Conservation (phyloP, 2,888 invertebrate genomes). For the Nemotelus pantherinus region DNA sequence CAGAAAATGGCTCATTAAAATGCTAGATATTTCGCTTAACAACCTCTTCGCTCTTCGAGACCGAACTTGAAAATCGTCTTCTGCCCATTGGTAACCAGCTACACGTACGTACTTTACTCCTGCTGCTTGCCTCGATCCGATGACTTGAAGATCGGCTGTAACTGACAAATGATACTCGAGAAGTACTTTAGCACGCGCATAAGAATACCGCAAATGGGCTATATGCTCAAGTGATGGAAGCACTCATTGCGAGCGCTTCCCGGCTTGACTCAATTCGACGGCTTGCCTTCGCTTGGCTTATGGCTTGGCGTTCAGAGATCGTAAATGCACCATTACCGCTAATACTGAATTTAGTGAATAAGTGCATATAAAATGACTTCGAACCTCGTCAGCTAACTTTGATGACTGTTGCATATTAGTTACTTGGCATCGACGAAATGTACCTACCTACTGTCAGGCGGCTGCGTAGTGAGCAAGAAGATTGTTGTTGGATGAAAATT, state of each 20-base stretch:
- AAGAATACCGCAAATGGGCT: constrained; percentile 38
- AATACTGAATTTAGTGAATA: constrained; percentile 35
- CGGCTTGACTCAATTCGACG: not conserved
- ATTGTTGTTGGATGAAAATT: not conserved
- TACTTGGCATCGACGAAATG: not conserved
- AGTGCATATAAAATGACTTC: not conserved
- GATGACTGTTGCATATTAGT: constrained; percentile 34
- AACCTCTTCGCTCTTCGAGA: constrained; percentile 32
- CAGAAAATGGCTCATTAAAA: constrained; percentile 41
- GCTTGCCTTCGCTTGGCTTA: no score
- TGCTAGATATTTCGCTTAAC: constrained; percentile 39
- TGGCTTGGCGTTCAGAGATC: no score
- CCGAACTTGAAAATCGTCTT: constrained; percentile 34
- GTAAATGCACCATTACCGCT: not conserved
- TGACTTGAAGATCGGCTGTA: constrained; percentile 18
- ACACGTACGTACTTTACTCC: not conserved
- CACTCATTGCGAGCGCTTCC: constrained; percentile 36
- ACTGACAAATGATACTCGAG: constrained; percentile 45
- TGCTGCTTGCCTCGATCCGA: not conserved
- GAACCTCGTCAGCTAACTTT: not conserved
- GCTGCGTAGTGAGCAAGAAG: not conserved
- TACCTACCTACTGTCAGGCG: not conserved
- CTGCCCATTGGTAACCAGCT: not conserved
- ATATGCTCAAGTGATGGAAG: constrained; percentile 38
- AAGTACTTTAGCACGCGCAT: constrained; percentile 44